Base-by-base conservation (phyloP, 2,888 invertebrate genomes). In the Aphrophora alni region DNA sequence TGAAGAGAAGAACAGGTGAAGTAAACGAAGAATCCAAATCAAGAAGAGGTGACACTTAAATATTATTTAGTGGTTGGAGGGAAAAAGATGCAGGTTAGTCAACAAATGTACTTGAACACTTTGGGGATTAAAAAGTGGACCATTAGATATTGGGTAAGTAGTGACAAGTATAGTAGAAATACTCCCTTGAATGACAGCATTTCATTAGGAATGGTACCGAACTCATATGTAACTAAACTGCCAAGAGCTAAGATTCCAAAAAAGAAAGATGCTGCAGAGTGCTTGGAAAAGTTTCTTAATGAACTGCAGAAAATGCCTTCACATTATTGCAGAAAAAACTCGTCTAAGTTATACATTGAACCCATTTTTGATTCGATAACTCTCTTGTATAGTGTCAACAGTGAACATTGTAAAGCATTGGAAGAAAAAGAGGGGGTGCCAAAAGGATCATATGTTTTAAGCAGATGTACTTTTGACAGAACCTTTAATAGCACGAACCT, bases 381-480 rank as follows among this genome's bases (percentile, higher is more conserved):
- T 28, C 51, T 25, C n/a, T 44, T 71, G 78, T 72, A 78, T 26
- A 72, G 51, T 72, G 28, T 72, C 44, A 24, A 78, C 72, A 78
- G 21, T 25, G 51, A 71, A 72, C 28, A 72, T 25, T 78, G 78
- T 72, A 38, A n/a, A 69, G 33, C 38, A 38, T 14, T 33, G 33
- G 78, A 71, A 71, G 38, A 38, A 78, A 71, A 78, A 78, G 78
- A 78, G 78, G 72, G 27, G 77, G 27, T 17, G 33, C 69, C 68
- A 77, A 77, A 77, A 28, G 77, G 77, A 77, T 77, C 69, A 27
- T 69, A 77, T 38, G 70, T 77, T 68, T 77, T 68, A 77, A 77
- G 78, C 44, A 71, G 71, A 71, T 33, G 38, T 71, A 71, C 78
- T 25, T 78, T 71, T 25, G 71, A 78, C 78, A 78, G 33, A 71